Conservation (phyloP, 1,140 invertebrate species). For the Dinothrombium tinctorium region DNA sequence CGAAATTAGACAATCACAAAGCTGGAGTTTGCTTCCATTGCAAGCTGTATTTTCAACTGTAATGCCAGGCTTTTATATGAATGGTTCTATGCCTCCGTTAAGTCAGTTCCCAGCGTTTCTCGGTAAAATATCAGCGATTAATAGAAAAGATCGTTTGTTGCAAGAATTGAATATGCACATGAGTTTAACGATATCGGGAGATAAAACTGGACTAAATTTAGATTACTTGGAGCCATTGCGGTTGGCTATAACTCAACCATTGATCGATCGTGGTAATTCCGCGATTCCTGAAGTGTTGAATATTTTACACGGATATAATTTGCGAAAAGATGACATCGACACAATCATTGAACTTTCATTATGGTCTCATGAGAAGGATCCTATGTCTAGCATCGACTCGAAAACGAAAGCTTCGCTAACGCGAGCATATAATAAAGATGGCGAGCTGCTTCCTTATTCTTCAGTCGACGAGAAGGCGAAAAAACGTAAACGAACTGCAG, state of each 20-base stretch:
- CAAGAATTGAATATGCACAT: constrained; percentile 61
- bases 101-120: constrained; percentile 85
- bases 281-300: constrained; percentile 13
- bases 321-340: constrained; percentile 16
- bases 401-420: constrained; percentile 70
- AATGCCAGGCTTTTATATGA: constrained; percentile 53
- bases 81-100: constrained; percentile 44
- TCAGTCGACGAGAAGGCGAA: background rate
- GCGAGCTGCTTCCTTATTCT: constrained; percentile 13
- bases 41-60: constrained; percentile 72
- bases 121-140: constrained; percentile 63
- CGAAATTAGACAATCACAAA: constrained; percentile 43
- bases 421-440: constrained; percentile 63
- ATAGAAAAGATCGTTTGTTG: constrained; percentile 53
- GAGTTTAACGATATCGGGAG: constrained; percentile 19
- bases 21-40: constrained; percentile 70
- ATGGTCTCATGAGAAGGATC: constrained; percentile 37
- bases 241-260: constrained; percentile 13
- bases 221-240: constrained; percentile 16
- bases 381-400: constrained; percentile 43
- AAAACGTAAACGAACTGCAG: background rate
- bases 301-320: constrained; percentile 14
- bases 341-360: constrained; percentile 15
- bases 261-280: constrained; percentile 12
- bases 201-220: constrained; percentile 13